Percentiles rank a stretch among this genome's conserved stretches.
Evolutionary conservation across 1,140 invertebrate species (phyloP).

Genomic region (Apocrypta bakeri): DNA sequence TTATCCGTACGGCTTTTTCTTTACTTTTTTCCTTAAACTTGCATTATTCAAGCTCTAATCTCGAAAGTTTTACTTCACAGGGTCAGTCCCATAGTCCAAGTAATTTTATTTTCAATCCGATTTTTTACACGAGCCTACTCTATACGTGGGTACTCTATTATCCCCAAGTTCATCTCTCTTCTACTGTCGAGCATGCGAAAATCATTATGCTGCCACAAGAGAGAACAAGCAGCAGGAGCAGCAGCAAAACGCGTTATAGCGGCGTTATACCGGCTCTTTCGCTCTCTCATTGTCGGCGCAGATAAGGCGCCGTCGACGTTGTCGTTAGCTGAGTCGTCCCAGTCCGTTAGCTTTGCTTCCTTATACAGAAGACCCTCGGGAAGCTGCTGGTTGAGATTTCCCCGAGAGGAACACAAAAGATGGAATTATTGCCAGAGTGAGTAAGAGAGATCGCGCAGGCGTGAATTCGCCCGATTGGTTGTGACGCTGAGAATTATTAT

Average conservation of each 20-base stretch:
- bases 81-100: no score
- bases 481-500: background rate
- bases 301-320: conserved; percentile 24
- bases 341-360: background rate
- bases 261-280: background rate
- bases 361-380: background rate
- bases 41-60: no score
- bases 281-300: conserved; percentile 29
- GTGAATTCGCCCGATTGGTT: background rate
- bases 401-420: background rate
- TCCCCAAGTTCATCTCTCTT: background rate
- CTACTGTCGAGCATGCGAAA: background rate
- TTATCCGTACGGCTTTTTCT: no score
- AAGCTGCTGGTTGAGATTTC: background rate
- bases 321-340: conserved; percentile 21
- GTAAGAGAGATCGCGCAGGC: background rate
- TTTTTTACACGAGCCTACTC: no score
- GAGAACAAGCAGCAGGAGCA: background rate
- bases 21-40: no score
- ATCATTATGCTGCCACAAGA: background rate
- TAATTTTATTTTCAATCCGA: no score
- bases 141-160: no score
- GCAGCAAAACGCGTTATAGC: background rate
- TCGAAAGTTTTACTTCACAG: no score
- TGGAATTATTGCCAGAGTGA: background rate